These are phyloP conservation scores for Eristalinus sepulchralis DNA, from an alignment of 2,888 invertebrate genomes.

Conservation along the genomic window DNA sequence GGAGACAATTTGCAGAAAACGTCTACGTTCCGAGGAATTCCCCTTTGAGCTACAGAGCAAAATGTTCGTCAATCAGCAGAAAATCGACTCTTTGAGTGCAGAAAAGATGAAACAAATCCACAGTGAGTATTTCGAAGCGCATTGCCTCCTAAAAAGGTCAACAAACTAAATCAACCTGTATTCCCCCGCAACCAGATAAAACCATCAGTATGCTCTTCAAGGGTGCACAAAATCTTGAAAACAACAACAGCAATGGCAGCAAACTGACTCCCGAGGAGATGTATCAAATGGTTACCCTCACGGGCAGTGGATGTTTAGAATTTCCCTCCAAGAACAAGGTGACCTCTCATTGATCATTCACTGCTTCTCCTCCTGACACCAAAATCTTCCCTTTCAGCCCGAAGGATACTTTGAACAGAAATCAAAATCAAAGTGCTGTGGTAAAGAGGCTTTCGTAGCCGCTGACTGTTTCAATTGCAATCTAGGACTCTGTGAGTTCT, in stretches of 20 bases:
- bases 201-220: constrained; percentile 70
- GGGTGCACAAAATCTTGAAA: constrained; percentile 60
- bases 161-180: neutral
- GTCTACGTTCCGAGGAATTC: constrained; percentile 66
- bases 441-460: constrained; percentile 66
- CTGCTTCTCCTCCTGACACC: too few relatives aligned
- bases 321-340: constrained; percentile 56
- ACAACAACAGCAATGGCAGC: constrained; percentile 26
- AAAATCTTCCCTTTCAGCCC: constrained; percentile 12
- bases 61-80: constrained; percentile 70
- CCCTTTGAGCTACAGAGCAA: constrained; percentile 65
- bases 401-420: constrained; percentile 50
- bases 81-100: constrained; percentile 49
- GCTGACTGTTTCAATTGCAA: constrained; percentile 72
- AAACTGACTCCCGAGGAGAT: neutral
- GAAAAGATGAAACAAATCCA: constrained; percentile 72
- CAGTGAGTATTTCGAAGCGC: constrained; percentile 38
- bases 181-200: constrained; percentile 53
- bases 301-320: constrained; percentile 61
- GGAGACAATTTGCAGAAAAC: constrained; percentile 62
- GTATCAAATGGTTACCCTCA: constrained; percentile 50
- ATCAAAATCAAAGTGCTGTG: constrained; percentile 68
- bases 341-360: neutral
- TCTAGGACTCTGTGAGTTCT: constrained; percentile 72
- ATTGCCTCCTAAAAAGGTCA: neutral